A percentile compares a stretch with the other conserved stretches of the same genome.
Conservation (phyloP, 1,140 invertebrate genomes). For the Ctenoplectra terminalis region DNA sequence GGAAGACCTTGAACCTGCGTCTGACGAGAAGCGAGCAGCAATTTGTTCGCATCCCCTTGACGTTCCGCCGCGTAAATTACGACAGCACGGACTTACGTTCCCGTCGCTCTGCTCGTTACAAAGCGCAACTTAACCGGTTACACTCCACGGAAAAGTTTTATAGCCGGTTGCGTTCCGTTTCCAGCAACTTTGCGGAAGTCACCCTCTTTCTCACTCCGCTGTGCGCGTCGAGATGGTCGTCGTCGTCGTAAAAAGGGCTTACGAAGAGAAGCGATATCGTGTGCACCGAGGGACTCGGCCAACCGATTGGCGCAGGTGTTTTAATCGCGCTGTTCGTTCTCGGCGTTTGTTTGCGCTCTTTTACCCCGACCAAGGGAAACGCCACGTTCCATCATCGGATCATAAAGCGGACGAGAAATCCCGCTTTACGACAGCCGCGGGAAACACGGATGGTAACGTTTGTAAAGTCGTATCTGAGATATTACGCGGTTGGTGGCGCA, state of each 20-base stretch:
- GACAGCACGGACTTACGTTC: neutral
- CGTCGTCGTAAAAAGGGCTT: slow-evolving; percentile 29
- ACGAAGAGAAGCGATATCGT: neutral
- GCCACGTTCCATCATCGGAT: slow-evolving; percentile 7
- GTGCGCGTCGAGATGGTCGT: neutral
- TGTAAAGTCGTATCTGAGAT: neutral
- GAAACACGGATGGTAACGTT: neutral
- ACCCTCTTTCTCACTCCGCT: neutral
- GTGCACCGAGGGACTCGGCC: neutral
- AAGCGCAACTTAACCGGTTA: neutral
- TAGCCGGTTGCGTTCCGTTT: neutral
- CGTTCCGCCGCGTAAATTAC: neutral
- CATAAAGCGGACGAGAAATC: slow-evolving; percentile 24
- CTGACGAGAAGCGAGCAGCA: neutral
- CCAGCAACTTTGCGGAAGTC: slow-evolving; percentile 32
- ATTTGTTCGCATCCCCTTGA: neutral
- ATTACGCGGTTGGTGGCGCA: neutral
- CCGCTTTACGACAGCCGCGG: neutral
- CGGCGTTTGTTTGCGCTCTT: neutral
- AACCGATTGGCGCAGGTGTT: slow-evolving; percentile 11
- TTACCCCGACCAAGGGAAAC: neutral
- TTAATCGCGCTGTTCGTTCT: slow-evolving; percentile 1
- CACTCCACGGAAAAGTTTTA: slow-evolving; percentile 1
- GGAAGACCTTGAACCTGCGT: neutral
- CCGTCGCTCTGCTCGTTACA: neutral